phyloP scores from a whole-genome alignment of 2,797 vertebrate genomes.

The Novumbra hubbsi region DNA sequence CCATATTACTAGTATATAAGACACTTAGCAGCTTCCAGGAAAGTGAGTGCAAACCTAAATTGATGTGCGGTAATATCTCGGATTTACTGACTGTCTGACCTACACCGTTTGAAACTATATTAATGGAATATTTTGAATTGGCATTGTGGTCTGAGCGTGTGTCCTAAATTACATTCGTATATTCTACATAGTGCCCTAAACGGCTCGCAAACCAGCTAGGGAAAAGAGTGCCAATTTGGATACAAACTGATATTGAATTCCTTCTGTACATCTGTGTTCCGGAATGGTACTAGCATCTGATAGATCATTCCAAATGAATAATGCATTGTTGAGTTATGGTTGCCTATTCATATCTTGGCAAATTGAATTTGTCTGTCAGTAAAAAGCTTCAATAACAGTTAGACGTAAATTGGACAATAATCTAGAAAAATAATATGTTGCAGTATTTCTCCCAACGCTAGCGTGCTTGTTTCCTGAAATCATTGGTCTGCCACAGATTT shows the following conservation, averaged over 20 bases:
- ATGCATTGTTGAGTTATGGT: slow-evolving; percentile 1
- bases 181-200: too few relatives aligned
- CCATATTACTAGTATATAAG: background rate
- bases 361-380: background rate
- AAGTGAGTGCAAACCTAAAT: background rate
- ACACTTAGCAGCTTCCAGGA: background rate
- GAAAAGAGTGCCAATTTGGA: background rate
- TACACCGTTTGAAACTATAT: slow-evolving; percentile 5
- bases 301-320: background rate
- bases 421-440: background rate
- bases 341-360: background rate
- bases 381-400: background rate
- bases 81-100: background rate
- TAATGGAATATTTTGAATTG: slow-evolving; percentile 8
- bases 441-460: background rate
- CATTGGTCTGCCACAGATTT: background rate
- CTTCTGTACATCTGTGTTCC: slow-evolving; percentile 1
- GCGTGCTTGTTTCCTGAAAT: background rate
- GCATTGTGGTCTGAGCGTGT: background rate
- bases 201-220: too few relatives aligned
- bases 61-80: background rate
- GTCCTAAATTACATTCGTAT: background rate
- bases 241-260: background rate
- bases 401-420: background rate
- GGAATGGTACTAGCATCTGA: background rate